Evolutionary conservation across 2,113 vertebrate genomes (phyloP).

Genomic region (Chionomys nivalis): DNA sequence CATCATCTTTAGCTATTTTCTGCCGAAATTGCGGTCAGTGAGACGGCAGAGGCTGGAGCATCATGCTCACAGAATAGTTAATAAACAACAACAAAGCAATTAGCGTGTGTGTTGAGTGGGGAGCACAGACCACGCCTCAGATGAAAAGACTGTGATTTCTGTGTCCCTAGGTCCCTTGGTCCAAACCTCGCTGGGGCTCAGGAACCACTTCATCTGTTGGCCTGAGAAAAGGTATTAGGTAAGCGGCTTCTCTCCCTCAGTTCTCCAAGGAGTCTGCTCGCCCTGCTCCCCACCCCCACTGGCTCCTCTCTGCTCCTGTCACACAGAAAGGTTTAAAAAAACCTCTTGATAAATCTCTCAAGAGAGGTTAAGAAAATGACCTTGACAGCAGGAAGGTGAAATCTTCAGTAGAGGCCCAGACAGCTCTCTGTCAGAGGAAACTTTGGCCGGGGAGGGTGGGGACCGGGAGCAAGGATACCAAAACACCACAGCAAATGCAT

Average conservation of each 20-base stretch:
- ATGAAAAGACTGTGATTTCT: neutral
- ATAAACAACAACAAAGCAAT: neutral
- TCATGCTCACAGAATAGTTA: neutral
- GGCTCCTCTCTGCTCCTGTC: neutral
- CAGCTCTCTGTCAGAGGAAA: constrained; percentile 25
- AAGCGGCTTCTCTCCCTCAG: neutral
- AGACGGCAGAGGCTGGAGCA: neutral
- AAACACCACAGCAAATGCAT: neutral
- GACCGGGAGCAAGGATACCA: neutral
- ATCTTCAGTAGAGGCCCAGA: neutral
- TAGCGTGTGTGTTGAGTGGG: neutral
- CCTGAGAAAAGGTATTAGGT: neutral
- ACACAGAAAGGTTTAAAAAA: constrained; percentile 31
- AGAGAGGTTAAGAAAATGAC: constrained; percentile 55
- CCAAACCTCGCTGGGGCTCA: neutral
- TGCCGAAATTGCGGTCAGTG: neutral
- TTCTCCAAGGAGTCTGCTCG: constrained; percentile 22
- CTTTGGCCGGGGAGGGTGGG: no score
- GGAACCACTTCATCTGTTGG: neutral
- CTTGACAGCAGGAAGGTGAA: constrained; percentile 37
- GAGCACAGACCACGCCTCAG: neutral
- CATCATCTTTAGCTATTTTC: neutral
- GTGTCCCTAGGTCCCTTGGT: neutral
- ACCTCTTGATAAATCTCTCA: constrained; percentile 55
- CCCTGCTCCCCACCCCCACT: neutral